These are phyloP conservation scores for Noctilio leporinus DNA, from an alignment of 2,113 vertebrate species.

Conservation along the genomic window DNA sequence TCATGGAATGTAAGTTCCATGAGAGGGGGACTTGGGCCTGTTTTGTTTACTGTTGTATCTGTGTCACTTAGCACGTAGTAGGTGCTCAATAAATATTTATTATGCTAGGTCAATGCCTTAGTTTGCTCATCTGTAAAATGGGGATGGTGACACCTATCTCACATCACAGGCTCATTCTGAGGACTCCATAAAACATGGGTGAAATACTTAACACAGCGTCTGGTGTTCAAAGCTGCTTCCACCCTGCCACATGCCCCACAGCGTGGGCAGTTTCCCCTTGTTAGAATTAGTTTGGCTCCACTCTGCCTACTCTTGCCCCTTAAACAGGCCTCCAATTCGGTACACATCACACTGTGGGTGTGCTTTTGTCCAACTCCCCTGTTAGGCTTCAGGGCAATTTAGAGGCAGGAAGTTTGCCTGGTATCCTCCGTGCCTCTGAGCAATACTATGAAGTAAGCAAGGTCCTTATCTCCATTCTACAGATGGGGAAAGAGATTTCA, in stretches of 20 bases:
- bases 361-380: background rate
- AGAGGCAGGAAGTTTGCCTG: background rate
- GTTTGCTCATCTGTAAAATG: background rate
- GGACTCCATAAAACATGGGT: background rate
- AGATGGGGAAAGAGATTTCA: background rate
- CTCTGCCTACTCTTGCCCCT: background rate
- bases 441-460: background rate
- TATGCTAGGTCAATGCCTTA: background rate
- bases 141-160: background rate
- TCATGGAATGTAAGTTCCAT: background rate
- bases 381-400: background rate
- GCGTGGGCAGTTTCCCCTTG: background rate
- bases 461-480: background rate
- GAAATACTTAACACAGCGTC: background rate
- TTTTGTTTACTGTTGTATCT: background rate
- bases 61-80: background rate
- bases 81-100: background rate
- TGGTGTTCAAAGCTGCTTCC: background rate
- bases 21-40: background rate
- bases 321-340: background rate
- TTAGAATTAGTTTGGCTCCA: background rate
- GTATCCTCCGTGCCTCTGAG: background rate
- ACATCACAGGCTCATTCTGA: background rate
- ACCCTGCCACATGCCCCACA: no score
- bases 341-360: background rate